Base-by-base conservation (phyloP, 1,140 invertebrate species). In the Sinonovacula constricta region DNA sequence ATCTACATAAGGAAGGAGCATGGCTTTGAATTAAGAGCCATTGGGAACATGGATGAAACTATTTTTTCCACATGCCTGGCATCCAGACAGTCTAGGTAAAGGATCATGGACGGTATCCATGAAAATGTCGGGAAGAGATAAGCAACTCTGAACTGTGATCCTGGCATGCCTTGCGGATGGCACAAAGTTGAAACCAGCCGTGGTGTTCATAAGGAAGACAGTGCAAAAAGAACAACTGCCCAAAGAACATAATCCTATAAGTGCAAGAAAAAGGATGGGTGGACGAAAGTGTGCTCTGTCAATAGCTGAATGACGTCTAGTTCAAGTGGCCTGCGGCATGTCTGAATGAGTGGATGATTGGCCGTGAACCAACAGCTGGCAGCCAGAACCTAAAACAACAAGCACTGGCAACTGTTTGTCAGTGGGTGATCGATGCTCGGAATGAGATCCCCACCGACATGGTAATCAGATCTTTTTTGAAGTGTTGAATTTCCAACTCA, bases 321-420 rank as follows among this genome's bases (percentile, higher is more conserved):
- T n/a, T n/a, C n/a, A n/a, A n/a, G n/a, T n/a, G n/a, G n/a, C n/a
- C n/a, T n/a, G n/a, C n/a, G n/a, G n/a, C n/a, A n/a, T n/a, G n/a
- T n/a, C n/a, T n/a, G n/a, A n/a, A n/a, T n/a, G 45, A 81, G 26
- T 88, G 82, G 87, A 86, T 81, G 76, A 49, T 69, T 22, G 28
- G 26, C n/a, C 45, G 51, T 45, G 28, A 14, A 15, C 4, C 30
- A 76, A 31, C 4, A 49, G 24, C 28, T 60, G 3, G 69, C 54
- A 2, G 54, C 34, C 54, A 63, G 12, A 80, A 80, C 34, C 7
- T 80, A 22, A 66, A 63, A 28, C 7, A 53, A 26, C 56, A 67
- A 24, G 39, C 14, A 15, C 2, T 72, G 1, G 4, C 56, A 26
- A 56, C 34, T n/a, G 59, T 79, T 5, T 72, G 54, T 36, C 39